phyloP scores from a whole-genome alignment of 2,113 vertebrate species.

The Pampusana beccarii region DNA sequence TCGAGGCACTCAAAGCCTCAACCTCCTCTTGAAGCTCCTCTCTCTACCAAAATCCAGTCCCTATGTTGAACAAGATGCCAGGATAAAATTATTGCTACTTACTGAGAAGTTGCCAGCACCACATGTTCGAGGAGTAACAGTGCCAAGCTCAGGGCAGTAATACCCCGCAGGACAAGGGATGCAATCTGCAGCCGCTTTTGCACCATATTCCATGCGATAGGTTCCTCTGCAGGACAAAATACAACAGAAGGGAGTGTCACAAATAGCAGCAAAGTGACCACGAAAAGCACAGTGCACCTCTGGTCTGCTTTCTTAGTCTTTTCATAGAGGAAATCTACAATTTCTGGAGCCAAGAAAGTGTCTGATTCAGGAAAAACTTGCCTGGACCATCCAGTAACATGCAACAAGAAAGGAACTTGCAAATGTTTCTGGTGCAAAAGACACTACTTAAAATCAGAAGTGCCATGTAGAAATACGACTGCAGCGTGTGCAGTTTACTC shows the following conservation, averaged over 20 bases:
- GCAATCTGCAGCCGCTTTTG: conserved; percentile 76
- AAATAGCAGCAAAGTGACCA: neutral
- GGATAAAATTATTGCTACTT: conserved; percentile 24
- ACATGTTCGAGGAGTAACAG: conserved; percentile 77
- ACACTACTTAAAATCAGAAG: neutral
- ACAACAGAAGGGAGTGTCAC: neutral
- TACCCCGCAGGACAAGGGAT: conserved; percentile 82
- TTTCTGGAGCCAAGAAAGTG: neutral
- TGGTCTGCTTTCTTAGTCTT: neutral
- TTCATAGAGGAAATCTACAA: accelerated
- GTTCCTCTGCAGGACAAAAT: conserved; percentile 75
- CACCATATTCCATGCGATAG: conserved; percentile 74
- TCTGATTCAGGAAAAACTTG: neutral
- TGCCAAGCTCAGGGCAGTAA: conserved; percentile 83
- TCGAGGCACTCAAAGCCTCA: neutral
- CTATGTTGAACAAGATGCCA: neutral
- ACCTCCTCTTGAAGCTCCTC: neutral
- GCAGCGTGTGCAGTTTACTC: neutral
- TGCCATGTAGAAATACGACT: accelerated
- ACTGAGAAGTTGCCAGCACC: conserved; percentile 89
- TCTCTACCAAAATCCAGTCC: neutral
- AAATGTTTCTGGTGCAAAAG: neutral
- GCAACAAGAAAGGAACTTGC: accelerated
- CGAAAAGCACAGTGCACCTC: neutral
- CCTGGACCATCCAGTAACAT: accelerated